phyloP scores from a whole-genome alignment of 2,797 vertebrate genomes.

The Macropodus opercularis region DNA sequence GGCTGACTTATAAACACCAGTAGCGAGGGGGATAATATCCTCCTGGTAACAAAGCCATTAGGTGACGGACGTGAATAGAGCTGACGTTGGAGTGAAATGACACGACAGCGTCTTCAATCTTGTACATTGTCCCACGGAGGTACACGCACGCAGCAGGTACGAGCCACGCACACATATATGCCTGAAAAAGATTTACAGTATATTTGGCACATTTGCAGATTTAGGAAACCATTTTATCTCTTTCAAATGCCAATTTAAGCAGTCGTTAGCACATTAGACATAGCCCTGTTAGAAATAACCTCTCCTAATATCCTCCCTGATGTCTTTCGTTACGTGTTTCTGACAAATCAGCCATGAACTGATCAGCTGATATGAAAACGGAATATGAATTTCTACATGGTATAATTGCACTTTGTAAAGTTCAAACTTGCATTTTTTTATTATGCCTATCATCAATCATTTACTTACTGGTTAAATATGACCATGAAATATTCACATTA shows the following conservation, averaged over 20 bases:
- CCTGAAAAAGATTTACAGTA: neutral
- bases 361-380: neutral
- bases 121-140: constrained; percentile 10
- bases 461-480: neutral
- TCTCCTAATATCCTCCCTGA: neutral
- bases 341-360: constrained; percentile 2
- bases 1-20: constrained; percentile 67
- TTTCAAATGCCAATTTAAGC: constrained; percentile 2
- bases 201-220: neutral
- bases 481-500: neutral
- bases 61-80: constrained; percentile 49
- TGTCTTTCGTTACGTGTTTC: neutral
- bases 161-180: neutral
- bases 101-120: constrained; percentile 39
- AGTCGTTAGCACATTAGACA: constrained; percentile 1
- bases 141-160: neutral
- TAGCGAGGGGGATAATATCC: constrained; percentile 52
- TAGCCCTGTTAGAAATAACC: neutral
- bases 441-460: neutral
- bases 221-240: neutral
- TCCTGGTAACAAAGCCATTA: constrained; percentile 71
- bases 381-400: neutral
- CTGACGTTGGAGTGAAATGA: constrained; percentile 51
- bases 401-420: neutral
- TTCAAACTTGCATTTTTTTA: neutral